phyloP scores from a whole-genome alignment of 2,113 vertebrate species.

The Puntigrus tetrazona region DNA sequence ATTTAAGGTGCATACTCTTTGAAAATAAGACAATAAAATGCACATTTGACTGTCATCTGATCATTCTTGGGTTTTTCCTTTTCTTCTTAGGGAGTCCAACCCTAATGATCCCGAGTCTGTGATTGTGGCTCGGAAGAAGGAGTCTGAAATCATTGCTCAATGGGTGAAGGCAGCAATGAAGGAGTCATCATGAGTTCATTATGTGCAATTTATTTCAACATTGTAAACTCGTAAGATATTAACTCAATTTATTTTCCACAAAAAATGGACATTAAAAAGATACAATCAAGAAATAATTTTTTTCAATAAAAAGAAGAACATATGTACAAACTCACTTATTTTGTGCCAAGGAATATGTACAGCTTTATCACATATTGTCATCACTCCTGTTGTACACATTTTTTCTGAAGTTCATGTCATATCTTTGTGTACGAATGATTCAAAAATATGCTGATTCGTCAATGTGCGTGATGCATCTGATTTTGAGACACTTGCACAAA shows the following conservation, averaged over 20 bases:
- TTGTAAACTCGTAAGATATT: conserved; percentile 15
- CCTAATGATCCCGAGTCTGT: conserved; percentile 80
- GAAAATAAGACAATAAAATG: not conserved
- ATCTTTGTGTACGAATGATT: conserved; percentile 59
- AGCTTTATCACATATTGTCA: not conserved
- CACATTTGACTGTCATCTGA: not conserved
- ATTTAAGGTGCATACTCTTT: conserved; percentile 80
- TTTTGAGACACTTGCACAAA: conserved; percentile 15
- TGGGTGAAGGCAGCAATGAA: conserved; percentile 79
- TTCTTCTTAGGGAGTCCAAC: conserved; percentile 74
- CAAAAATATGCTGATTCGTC: conserved; percentile 31
- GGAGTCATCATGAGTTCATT: conserved; percentile 13
- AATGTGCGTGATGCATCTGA: conserved; percentile 11
- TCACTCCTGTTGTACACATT: not conserved
- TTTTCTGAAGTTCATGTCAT: conserved; percentile 13
- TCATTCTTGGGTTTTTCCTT: not conserved
- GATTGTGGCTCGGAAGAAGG: conserved; percentile 71
- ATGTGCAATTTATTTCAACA: conserved; percentile 15
- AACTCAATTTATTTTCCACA: conserved; percentile 9
- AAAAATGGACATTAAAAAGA: conserved; percentile 9
- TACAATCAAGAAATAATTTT: conserved; percentile 35
- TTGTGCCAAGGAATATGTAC: not conserved
- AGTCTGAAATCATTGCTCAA: conserved; percentile 74
- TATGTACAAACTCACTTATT: conserved; percentile 24
- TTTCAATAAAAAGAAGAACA: not conserved